A percentile compares a stretch with the other conserved stretches of the same genome.
Conservation (phyloP, 2,888 invertebrate genomes). For the Pseudoips prasinana region DNA sequence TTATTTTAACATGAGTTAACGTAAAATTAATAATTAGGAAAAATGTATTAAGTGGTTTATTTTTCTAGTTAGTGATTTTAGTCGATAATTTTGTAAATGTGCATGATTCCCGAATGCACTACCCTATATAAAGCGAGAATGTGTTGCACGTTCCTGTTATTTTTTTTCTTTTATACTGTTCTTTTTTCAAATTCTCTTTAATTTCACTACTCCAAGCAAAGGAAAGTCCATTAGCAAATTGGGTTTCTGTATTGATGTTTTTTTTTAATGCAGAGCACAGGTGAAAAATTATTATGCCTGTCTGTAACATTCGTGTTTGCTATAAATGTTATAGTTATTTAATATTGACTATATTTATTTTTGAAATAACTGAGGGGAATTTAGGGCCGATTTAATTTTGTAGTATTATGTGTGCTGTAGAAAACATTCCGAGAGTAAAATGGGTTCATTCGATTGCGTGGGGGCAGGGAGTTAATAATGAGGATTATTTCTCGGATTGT, state of each 20-base stretch:
- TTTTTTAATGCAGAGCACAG: slow-evolving; percentile 34
- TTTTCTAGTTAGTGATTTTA: slow-evolving; percentile 45
- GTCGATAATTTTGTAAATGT: slow-evolving; percentile 56
- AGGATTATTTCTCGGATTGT: no score
- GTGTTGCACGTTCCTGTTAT: slow-evolving; percentile 72
- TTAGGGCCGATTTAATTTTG: slow-evolving; percentile 8
- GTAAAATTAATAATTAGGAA: background rate
- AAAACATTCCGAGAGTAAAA: slow-evolving; percentile 15
- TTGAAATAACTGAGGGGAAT: slow-evolving; percentile 6
- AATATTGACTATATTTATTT: slow-evolving; percentile 10
- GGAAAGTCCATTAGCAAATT: slow-evolving; percentile 69
- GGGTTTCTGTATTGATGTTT: slow-evolving; percentile 55
- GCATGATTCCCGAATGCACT: slow-evolving; percentile 79
- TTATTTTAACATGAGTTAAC: no score
- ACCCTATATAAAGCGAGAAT: slow-evolving; percentile 70
- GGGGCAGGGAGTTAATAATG: slow-evolving; percentile 16
- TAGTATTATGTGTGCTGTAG: slow-evolving; percentile 4
- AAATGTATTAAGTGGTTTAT: slow-evolving; percentile 7
- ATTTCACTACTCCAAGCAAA: slow-evolving; percentile 59
- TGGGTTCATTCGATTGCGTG: slow-evolving; percentile 25
- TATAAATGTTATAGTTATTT: slow-evolving; percentile 20
- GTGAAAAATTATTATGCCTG: slow-evolving; percentile 29
- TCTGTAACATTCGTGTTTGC: slow-evolving; percentile 27
- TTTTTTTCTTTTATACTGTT: slow-evolving; percentile 40
- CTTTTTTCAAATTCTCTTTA: slow-evolving; percentile 52